Conservation (phyloP, 2,113 vertebrate species). For the Eleginops maclovinus region DNA sequence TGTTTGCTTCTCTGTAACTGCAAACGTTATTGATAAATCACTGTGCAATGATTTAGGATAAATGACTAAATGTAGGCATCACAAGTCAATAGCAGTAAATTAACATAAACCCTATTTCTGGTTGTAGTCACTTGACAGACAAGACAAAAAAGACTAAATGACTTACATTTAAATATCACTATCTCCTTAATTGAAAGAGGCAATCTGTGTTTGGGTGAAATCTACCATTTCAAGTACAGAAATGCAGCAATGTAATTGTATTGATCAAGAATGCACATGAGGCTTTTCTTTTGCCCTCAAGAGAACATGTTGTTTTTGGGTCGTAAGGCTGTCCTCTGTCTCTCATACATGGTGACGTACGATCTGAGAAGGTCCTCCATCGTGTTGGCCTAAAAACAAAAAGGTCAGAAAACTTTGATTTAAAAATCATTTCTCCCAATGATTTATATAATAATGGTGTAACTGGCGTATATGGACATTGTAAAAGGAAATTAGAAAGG, state of each 20-base stretch:
- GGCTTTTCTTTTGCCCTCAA: slow-evolving; percentile 23
- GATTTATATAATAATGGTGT: too few species aligned
- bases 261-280: background rate
- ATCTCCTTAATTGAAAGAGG: slow-evolving; percentile 1
- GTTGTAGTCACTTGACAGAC: background rate
- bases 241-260: background rate
- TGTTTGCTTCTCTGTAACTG: background rate
- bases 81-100: background rate
- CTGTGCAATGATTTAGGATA: background rate
- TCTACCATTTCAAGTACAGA: slow-evolving; percentile 3
- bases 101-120: background rate
- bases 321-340: slow-evolving; percentile 58
- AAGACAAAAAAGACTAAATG: background rate
- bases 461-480: background rate
- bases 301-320: slow-evolving; percentile 69
- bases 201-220: background rate
- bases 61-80: background rate
- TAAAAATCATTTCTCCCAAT: background rate
- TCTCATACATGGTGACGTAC: slow-evolving; percentile 86
- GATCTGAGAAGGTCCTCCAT: slow-evolving; percentile 94
- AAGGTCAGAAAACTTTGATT: slow-evolving; percentile 2
- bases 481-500: background rate
- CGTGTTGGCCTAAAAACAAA: slow-evolving; percentile 86
- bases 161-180: slow-evolving; percentile 11
- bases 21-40: background rate